Evolutionary conservation across 2,113 vertebrate species (phyloP).

Genomic region (Mola mola): DNA sequence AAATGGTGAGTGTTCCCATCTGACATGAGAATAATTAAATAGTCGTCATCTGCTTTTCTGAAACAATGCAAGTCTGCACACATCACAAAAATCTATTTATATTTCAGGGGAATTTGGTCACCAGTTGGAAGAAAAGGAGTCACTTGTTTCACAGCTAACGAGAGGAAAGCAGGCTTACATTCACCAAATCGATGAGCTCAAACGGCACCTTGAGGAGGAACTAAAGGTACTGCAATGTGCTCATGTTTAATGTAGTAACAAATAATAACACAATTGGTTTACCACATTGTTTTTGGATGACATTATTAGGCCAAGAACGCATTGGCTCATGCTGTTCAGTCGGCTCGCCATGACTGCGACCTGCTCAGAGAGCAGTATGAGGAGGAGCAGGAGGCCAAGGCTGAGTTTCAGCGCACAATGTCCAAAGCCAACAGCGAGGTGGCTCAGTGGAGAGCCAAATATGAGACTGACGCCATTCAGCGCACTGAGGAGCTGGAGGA

Average conservation of each 20-base stretch:
- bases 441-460: conserved; percentile 74
- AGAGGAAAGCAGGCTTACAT: conserved; percentile 84
- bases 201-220: conserved; percentile 85
- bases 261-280: not conserved
- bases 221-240: conserved; percentile 76
- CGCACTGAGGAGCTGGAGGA: conserved; percentile 77
- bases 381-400: conserved; percentile 74
- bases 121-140: conserved; percentile 85
- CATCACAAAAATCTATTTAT: not conserved
- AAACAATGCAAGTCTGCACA: not conserved
- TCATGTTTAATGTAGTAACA: not conserved
- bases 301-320: conserved; percentile 67
- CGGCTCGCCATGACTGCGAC: conserved; percentile 78
- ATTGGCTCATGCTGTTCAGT: conserved; percentile 78
- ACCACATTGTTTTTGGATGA: not conserved
- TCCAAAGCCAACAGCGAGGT: conserved; percentile 75
- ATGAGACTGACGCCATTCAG: conserved; percentile 76
- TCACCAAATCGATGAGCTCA: conserved; percentile 87
- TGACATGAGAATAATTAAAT: not conserved
- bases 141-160: conserved; percentile 79
- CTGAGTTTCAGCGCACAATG: conserved; percentile 66
- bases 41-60: not conserved
- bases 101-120: conserved; percentile 80
- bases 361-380: conserved; percentile 82
- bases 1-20: conserved; percentile 63